A percentile compares a stretch with the other conserved stretches of the same genome.
Conservation (phyloP, 2,113 vertebrate genomes). For the Narcine bancroftii region DNA sequence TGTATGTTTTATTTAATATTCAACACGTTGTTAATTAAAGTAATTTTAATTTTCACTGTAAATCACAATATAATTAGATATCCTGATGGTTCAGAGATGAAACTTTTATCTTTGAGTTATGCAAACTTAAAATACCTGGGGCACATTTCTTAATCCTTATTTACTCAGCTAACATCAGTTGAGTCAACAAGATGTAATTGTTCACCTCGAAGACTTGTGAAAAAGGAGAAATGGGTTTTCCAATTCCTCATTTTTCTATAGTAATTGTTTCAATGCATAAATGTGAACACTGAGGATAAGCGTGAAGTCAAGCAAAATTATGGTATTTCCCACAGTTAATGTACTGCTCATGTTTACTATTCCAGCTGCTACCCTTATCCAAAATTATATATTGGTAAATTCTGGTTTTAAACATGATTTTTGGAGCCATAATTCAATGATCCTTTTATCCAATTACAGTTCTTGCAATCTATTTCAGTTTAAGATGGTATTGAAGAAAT, state of each 20-base stretch:
- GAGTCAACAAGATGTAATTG: neutral
- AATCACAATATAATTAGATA: neutral
- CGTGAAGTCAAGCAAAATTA: neutral
- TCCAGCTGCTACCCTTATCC: neutral
- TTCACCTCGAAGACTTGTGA: neutral
- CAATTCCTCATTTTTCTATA: neutral
- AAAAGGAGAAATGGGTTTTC: neutral
- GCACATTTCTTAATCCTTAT: neutral
- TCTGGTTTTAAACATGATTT: neutral
- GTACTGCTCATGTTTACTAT: neutral
- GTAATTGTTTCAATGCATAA: neutral
- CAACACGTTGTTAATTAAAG: constrained; percentile 26
- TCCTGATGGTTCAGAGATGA: neutral
- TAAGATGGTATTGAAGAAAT: neutral
- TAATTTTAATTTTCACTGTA: constrained; percentile 27
- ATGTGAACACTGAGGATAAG: neutral
- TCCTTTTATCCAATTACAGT: neutral
- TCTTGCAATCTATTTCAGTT: neutral
- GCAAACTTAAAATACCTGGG: neutral
- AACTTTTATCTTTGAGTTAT: neutral
- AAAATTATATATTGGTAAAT: neutral
- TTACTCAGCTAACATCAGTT: neutral
- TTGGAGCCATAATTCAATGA: neutral
- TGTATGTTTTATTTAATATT: constrained; percentile 26
- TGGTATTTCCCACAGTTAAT: neutral